Percentiles rank a stretch among this genome's conserved stretches.
Evolutionary conservation across 2,113 vertebrate genomes (phyloP).

Genomic region (Rhinogobius similis): DNA sequence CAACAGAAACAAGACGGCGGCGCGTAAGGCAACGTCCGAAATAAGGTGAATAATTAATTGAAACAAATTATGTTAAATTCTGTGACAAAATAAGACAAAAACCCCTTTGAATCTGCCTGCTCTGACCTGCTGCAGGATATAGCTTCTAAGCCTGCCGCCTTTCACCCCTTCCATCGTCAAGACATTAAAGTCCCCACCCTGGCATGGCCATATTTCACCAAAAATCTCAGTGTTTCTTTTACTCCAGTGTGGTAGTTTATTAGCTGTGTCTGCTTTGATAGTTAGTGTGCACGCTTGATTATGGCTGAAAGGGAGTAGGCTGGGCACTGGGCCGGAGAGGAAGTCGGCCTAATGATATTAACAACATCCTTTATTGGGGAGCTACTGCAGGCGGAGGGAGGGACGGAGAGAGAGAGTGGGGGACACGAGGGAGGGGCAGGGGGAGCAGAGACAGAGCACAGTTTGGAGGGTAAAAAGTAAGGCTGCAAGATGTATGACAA

Average conservation of each 20-base stretch:
- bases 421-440: conserved; percentile 15
- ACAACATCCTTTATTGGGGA: conserved; percentile 75
- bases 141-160: conserved; percentile 16
- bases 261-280: conserved; percentile 74
- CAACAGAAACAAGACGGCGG: no score
- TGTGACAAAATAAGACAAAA: conserved; percentile 8
- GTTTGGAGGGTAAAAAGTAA: no score
- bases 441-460: no score
- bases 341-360: conserved; percentile 77
- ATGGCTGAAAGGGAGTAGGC: conserved; percentile 73
- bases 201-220: conserved; percentile 38
- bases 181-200: conserved; percentile 32
- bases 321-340: conserved; percentile 62
- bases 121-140: conserved; percentile 30
- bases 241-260: conserved; percentile 66
- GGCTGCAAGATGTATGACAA: no score
- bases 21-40: no score
- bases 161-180: not conserved
- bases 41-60: no score
- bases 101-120: conserved; percentile 47
- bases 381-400: conserved; percentile 45
- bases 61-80: no score
- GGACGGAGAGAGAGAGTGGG: conserved; percentile 27
- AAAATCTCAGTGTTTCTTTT: conserved; percentile 39
- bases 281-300: conserved; percentile 74